phyloP scores from a whole-genome alignment of 2,113 vertebrate genomes.

The Dromiciops gliroides region DNA sequence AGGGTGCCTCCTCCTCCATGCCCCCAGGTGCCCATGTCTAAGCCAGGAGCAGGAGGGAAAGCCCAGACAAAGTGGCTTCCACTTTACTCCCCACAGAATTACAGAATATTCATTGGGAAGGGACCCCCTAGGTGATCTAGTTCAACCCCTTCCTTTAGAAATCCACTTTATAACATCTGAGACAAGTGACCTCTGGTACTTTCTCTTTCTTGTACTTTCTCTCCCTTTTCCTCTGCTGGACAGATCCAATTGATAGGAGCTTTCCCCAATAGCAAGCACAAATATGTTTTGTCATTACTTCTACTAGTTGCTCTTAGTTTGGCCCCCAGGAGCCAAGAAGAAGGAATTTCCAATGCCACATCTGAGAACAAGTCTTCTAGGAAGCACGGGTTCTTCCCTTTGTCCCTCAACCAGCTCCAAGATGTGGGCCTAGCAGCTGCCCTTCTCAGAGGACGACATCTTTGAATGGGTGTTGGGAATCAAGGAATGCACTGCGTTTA shows the following conservation, averaged over 20 bases:
- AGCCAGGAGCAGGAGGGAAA: neutral
- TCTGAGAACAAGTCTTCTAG: neutral
- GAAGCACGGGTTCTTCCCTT: neutral
- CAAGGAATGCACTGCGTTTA: neutral
- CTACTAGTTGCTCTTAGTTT: neutral
- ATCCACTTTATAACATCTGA: neutral
- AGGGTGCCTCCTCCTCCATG: neutral
- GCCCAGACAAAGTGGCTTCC: neutral
- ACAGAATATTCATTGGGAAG: neutral
- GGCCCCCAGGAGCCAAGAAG: neutral
- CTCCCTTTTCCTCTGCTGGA: neutral
- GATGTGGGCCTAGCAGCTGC: neutral
- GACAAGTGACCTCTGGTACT: neutral
- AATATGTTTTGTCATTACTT: neutral
- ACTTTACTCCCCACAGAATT: neutral
- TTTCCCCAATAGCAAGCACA: neutral
- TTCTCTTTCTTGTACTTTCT: neutral
- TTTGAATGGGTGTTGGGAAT: neutral
- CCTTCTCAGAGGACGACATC: neutral
- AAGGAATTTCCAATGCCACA: neutral
- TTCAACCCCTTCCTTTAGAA: neutral
- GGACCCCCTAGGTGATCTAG: neutral
- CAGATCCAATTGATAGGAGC: neutral
- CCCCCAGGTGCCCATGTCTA: neutral
- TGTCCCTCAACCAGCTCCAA: neutral